Base-by-base conservation (phyloP, 2,797 vertebrate species). In the Hoplostethus mediterraneus region DNA sequence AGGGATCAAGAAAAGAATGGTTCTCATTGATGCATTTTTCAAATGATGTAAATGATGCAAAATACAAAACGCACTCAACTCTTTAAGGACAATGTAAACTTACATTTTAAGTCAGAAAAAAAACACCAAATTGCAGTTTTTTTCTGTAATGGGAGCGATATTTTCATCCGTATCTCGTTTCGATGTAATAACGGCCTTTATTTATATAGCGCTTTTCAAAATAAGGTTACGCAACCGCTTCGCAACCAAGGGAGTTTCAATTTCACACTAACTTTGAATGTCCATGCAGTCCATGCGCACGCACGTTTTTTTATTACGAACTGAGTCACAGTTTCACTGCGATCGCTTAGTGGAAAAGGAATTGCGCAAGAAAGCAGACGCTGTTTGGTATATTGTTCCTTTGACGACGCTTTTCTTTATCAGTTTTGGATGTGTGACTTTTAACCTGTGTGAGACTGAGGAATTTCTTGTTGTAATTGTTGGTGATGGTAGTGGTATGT, bases 261-360 rank as follows among this genome's bases (percentile, higher is more conserved):
- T 67, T 76, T 4, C 4, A 48, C 6, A 21, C 28, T 14, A 44
- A 71, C 54, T 44, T 31, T 42, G 49, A 7, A 55, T 51, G 36
- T 0, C 44, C 31, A 13, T 63, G 2, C 1, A 44, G 64, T 42
- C 65, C 62, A 78, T 10, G 12, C 17, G 60, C 7, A 2, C 48
- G 12, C 21, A 21, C 21, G 21, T 21, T 21, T 21, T 21, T n/a
- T 57, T 47, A 7, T 38, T 70, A 10, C 40, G 40, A 56, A 14
- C 28, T 12, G 86, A 89, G 74, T 90, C 87, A 87, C 70, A 79
- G 25, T 47, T 56, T 73, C 83, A 38, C 33, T n/a, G 82, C 73
- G 64, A 71, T 55, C 62, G 36, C 17, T 90, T 86, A 79, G 84
- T 82, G 88, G 83, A 88, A 89, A 49, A 57, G 48, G n/a, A 82